phyloP scores from a whole-genome alignment of 2,888 invertebrate species.

The Himalopsyche anomala region DNA sequence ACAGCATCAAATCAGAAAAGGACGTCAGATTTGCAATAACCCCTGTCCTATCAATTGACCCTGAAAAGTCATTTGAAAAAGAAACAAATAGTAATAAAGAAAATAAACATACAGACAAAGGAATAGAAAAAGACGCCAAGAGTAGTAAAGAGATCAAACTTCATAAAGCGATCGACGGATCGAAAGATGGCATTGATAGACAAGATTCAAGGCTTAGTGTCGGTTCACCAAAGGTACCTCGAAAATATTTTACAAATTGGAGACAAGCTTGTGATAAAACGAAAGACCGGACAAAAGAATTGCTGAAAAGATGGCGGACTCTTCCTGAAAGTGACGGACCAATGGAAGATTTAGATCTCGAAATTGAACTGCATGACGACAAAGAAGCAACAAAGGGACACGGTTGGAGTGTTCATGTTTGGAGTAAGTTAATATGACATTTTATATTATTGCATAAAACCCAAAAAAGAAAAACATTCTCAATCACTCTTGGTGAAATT shows the following conservation, averaged over 20 bases:
- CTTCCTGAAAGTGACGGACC: constrained; percentile 78
- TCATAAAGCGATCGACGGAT: constrained; percentile 70
- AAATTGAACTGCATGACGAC: constrained; percentile 69
- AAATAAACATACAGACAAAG: constrained; percentile 48
- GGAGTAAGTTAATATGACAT: constrained; percentile 78
- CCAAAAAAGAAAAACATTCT: no score
- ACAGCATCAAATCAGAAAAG: constrained; percentile 70
- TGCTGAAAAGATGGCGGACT: constrained; percentile 83
- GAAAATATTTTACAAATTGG: constrained; percentile 86
- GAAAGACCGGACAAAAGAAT: constrained; percentile 84
- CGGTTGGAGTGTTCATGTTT: constrained; percentile 87
- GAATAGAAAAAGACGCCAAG: constrained; percentile 44
- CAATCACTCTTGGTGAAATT: no score
- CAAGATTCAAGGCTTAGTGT: constrained; percentile 73
- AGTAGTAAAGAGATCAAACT: constrained; percentile 49
- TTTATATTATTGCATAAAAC: no score
- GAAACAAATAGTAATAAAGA: constrained; percentile 50
- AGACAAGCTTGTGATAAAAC: constrained; percentile 86
- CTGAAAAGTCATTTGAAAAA: constrained; percentile 66
- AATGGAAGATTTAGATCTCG: constrained; percentile 71
- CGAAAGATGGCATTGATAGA: constrained; percentile 74
- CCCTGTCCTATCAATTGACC: constrained; percentile 61
- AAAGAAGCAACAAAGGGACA: constrained; percentile 74
- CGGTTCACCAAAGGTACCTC: constrained; percentile 79
- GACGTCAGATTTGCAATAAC: constrained; percentile 69